Conservation (phyloP, 2,113 vertebrate genomes). For the Sapajus apella region DNA sequence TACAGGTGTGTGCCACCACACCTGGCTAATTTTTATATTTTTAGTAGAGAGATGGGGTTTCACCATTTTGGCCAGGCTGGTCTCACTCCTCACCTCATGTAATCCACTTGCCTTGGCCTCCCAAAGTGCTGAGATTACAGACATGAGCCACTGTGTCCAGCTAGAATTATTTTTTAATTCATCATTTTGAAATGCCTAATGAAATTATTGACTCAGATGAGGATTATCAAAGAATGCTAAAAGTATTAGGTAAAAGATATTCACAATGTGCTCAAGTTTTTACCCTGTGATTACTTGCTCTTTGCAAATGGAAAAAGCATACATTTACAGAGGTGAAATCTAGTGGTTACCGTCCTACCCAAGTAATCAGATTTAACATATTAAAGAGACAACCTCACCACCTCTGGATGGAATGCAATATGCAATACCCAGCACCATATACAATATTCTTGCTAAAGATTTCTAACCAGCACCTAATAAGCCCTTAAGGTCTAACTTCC, state of each 20-base stretch:
- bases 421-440: background rate
- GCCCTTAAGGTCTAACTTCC: background rate
- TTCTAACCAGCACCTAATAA: constrained; percentile 5
- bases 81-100: too few relatives aligned
- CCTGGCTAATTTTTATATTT: too few relatives aligned
- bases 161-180: background rate
- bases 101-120: too few relatives aligned
- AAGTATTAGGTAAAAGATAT: constrained; percentile 12
- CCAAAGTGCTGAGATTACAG: too few relatives aligned
- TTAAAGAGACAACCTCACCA: background rate
- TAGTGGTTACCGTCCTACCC: background rate
- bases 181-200: constrained; percentile 27
- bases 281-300: background rate
- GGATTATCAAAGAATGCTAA: constrained; percentile 43
- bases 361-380: constrained; percentile 19
- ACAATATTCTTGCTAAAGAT: background rate
- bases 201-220: constrained; percentile 34
- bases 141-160: too few relatives aligned
- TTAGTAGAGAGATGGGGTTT: too few relatives aligned
- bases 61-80: too few relatives aligned
- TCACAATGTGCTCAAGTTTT: background rate
- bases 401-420: background rate
- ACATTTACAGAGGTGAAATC: background rate
- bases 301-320: constrained; percentile 16
- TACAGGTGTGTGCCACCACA: too few relatives aligned